phyloP scores from a whole-genome alignment of 2,113 vertebrate species.

The Pitta sordida region DNA sequence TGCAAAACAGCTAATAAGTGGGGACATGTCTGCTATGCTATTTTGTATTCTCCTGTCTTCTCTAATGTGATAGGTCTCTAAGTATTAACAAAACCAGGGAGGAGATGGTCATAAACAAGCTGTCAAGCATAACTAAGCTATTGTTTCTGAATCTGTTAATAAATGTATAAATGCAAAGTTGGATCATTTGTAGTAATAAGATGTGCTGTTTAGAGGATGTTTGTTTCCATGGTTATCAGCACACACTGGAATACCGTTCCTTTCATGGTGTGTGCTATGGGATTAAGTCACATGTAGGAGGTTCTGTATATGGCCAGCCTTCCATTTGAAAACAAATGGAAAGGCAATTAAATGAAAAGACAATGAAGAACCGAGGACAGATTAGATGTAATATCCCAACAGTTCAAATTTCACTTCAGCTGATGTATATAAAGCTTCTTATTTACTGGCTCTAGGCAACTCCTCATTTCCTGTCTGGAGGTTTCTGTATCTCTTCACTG shows the following conservation, averaged over 20 bases:
- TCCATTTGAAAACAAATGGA: neutral
- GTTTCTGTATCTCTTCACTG: neutral
- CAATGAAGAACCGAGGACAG: neutral
- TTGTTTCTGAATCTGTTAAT: slow-evolving; percentile 39
- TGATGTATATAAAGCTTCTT: neutral
- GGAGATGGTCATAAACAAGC: slow-evolving; percentile 46
- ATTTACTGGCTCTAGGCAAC: neutral
- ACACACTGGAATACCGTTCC: neutral
- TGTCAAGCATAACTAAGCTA: slow-evolving; percentile 34
- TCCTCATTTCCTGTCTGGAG: neutral
- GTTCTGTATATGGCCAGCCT: neutral
- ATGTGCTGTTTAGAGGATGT: neutral
- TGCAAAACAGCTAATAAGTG: neutral
- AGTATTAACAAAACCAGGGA: slow-evolving; percentile 16
- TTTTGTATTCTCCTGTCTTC: slow-evolving; percentile 24
- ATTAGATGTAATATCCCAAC: neutral
- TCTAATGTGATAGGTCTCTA: slow-evolving; percentile 4
- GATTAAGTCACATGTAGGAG: neutral
- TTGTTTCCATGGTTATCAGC: slow-evolving; percentile 22
- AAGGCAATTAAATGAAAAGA: neutral
- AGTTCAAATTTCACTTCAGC: neutral
- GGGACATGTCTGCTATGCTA: neutral
- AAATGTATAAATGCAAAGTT: slow-evolving; percentile 25
- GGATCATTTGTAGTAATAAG: slow-evolving; percentile 40
- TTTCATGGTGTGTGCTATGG: neutral